Evolutionary conservation across 1,140 invertebrate genomes (phyloP).

Genomic region (Papilio dardanus): DNA sequence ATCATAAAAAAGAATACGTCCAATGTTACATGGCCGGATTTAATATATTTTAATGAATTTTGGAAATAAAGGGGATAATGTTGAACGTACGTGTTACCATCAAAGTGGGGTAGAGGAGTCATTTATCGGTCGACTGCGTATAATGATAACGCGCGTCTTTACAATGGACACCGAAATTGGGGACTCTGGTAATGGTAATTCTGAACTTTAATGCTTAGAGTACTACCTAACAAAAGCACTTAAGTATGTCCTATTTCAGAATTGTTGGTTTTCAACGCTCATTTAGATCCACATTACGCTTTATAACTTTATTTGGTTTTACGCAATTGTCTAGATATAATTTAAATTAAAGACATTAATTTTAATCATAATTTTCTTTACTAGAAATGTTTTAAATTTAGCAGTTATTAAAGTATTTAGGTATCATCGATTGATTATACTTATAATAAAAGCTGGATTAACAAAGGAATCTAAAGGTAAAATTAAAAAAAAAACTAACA

Average conservation of each 20-base stretch:
- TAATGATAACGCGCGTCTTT: constrained; percentile 55
- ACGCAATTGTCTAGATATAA: neutral
- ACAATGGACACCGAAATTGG: constrained; percentile 54
- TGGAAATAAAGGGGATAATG: constrained; percentile 37
- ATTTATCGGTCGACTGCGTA: constrained; percentile 59
- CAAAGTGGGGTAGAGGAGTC: constrained; percentile 47
- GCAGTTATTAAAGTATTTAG: neutral
- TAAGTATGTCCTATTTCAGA: neutral
- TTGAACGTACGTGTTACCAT: constrained; percentile 44
- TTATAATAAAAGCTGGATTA: neutral
- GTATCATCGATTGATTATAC: neutral
- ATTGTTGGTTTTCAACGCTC: neutral
- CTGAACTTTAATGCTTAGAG: constrained; percentile 28
- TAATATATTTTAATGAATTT: constrained; percentile 37
- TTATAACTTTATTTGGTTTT: neutral
- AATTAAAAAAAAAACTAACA: constrained; percentile 14
- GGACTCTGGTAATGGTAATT: constrained; percentile 35
- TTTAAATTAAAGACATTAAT: no score
- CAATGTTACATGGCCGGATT: constrained; percentile 45
- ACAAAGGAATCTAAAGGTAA: neutral
- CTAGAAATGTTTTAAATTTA: neutral
- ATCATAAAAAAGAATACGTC: no score
- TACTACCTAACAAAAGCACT: neutral
- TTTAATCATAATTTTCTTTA: neutral
- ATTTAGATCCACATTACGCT: neutral